Evolutionary conservation across 2,888 invertebrate genomes (phyloP), one percentile per base, ranked within the genome.

Genomic region (Anodontia alba): DNA sequence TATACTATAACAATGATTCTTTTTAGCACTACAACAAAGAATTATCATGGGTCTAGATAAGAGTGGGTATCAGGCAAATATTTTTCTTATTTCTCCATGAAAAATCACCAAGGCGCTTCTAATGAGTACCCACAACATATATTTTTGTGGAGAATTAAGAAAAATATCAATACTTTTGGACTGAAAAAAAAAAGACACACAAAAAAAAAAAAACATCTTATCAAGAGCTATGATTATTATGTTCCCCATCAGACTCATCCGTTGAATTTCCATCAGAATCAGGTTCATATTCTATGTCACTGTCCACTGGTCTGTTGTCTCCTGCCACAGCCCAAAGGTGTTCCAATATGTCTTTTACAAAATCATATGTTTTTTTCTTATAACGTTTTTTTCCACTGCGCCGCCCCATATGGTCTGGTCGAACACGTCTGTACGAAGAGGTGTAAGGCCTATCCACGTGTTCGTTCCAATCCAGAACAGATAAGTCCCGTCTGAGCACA

Each of bases 391-490:
- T 38, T 12, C 76, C 76, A 7, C 57, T 0, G 29, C 54, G 69
- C 43, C 67, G 38, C 15, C 67, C 20, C 0, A 20, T 23, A 23
- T 70, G 49, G 20, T 12, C 10, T n/a, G 49, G 7, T 49, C 49
- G 49, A 20, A 1, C 23, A 26, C 54, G 43, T 12, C 29, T 8
- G 57, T 57, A 57, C 8, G n/a, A 8, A 8, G 76, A 76, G 26
- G 76, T 76, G n/a, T 29, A 76, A 0, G 70, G 70, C 17, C 76
- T 38, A 46, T 70, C 70, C 1, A 70, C 76, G 26, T 76, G 76
- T 43, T 76, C 76, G 43, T 76, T 76, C 76, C 76, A 70, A 70
- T 57, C 31, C 12, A 76, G 57, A 15, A 76, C 70, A 7, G 70
- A 7, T 29, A 76, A 33, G n/a, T 70, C 29, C 31, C 8, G 51